Evolutionary conservation across 2,888 invertebrate genomes (phyloP).

Genomic region (Neria commutata): DNA sequence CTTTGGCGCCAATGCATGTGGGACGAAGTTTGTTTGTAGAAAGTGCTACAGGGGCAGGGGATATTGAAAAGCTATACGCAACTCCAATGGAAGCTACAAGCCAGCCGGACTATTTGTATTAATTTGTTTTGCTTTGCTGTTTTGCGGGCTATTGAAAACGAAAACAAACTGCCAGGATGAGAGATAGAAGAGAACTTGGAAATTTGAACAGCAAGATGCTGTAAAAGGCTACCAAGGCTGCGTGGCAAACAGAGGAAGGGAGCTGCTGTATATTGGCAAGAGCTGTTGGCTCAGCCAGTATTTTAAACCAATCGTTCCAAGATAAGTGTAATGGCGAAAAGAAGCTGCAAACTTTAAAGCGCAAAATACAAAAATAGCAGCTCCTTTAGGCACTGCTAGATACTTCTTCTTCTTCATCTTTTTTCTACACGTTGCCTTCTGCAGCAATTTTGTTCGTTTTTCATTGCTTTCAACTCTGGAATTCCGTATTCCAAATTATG

Average conservation of each 20-base stretch:
- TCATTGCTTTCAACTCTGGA: too few species aligned
- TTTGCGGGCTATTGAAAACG: constrained; percentile 2
- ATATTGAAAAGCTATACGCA: background rate
- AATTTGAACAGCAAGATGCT: background rate
- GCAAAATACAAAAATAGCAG: background rate
- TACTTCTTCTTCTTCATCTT: background rate
- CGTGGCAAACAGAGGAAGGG: too few species aligned
- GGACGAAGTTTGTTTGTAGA: too few species aligned
- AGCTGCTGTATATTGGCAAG: too few species aligned
- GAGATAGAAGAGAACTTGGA: background rate
- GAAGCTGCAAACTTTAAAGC: too few species aligned
- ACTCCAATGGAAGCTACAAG: background rate
- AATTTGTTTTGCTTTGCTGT: constrained; percentile 2
- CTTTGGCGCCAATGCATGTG: background rate
- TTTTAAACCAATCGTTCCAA: too few species aligned
- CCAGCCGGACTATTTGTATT: background rate
- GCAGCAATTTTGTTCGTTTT: too few species aligned
- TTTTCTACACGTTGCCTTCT: background rate
- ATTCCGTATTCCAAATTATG: too few species aligned
- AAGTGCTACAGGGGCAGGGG: too few species aligned
- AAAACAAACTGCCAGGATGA: constrained; percentile 2
- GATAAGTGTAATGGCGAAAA: too few species aligned
- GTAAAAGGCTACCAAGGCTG: too few species aligned
- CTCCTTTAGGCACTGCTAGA: background rate
- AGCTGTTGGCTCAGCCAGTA: too few species aligned